Evolutionary conservation across 2,888 invertebrate genomes (phyloP).

Genomic region (Protonemura montana): DNA sequence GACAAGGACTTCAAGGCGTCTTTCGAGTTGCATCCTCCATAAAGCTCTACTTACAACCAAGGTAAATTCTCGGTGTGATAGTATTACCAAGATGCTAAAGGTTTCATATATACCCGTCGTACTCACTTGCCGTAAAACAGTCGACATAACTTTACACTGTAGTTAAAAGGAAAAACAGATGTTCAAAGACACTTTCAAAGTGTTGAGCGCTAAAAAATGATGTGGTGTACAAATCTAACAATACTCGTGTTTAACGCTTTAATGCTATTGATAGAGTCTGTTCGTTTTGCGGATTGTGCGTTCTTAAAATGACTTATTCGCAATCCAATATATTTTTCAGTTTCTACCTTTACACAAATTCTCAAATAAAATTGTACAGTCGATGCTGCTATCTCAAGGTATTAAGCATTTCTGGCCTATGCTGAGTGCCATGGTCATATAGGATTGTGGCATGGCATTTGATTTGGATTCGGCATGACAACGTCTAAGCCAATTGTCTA

Average conservation of each 20-base stretch:
- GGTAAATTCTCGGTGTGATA: neutral
- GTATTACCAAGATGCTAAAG: neutral
- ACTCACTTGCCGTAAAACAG: neutral
- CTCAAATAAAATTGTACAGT: no score
- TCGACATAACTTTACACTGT: neutral
- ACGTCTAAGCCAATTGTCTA: constrained; percentile 41
- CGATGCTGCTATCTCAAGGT: neutral
- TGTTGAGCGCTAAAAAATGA: no score
- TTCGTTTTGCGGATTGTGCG: no score
- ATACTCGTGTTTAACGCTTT: no score
- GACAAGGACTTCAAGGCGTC: neutral
- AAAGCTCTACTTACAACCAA: neutral
- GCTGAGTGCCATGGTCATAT: neutral
- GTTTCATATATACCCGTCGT: no score
- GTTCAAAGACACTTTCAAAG: no score
- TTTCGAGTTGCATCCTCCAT: neutral
- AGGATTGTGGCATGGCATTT: constrained; percentile 1
- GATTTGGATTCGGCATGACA: constrained; percentile 27
- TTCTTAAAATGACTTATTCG: no score
- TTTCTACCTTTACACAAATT: no score
- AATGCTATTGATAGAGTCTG: no score
- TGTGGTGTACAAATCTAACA: no score
- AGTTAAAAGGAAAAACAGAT: no score
- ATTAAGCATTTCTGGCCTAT: neutral
- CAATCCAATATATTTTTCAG: no score